Evolutionary conservation across 1,140 invertebrate species (phyloP).

Genomic region (Holcopasites calliopsidis): DNA sequence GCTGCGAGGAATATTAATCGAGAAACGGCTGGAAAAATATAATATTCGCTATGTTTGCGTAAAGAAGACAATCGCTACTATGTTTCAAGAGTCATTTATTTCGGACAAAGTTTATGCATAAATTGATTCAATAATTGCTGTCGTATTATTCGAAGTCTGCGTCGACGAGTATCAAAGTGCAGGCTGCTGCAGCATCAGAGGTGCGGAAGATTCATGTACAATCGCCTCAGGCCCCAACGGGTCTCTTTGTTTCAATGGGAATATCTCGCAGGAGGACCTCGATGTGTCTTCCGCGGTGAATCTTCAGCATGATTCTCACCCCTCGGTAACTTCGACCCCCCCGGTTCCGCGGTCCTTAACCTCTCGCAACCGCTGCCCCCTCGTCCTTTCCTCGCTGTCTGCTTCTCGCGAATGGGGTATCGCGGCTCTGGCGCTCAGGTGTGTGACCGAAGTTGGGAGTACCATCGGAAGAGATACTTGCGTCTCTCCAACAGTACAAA

Average conservation of each 20-base stretch:
- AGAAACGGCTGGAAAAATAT: too few species aligned
- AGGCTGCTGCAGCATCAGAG: too few species aligned
- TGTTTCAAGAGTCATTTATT: too few species aligned
- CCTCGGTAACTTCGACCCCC: slow-evolving; percentile 7
- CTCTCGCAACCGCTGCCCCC: neutral
- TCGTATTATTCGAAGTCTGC: too few species aligned
- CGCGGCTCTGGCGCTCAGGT: slow-evolving; percentile 24
- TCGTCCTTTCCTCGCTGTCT: neutral
- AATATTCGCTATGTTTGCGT: too few species aligned
- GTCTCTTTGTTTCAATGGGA: slow-evolving; percentile 20
- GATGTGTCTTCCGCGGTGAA: slow-evolving; percentile 1
- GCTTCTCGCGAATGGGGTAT: neutral
- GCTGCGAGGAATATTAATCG: neutral
- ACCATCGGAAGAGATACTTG: neutral
- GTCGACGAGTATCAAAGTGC: too few species aligned
- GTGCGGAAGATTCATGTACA: too few species aligned
- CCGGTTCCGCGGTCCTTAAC: slow-evolving; percentile 32
- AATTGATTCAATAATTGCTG: too few species aligned
- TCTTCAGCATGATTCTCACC: slow-evolving; percentile 13
- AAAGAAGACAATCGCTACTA: too few species aligned
- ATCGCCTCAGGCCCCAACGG: slow-evolving; percentile 5
- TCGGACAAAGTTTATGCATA: too few species aligned
- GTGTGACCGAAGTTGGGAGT: slow-evolving; percentile 13
- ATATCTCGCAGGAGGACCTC: slow-evolving; percentile 1
- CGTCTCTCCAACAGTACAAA: slow-evolving; percentile 9